phyloP scores from a whole-genome alignment of 2,113 vertebrate species.

The Lepus europaeus region DNA sequence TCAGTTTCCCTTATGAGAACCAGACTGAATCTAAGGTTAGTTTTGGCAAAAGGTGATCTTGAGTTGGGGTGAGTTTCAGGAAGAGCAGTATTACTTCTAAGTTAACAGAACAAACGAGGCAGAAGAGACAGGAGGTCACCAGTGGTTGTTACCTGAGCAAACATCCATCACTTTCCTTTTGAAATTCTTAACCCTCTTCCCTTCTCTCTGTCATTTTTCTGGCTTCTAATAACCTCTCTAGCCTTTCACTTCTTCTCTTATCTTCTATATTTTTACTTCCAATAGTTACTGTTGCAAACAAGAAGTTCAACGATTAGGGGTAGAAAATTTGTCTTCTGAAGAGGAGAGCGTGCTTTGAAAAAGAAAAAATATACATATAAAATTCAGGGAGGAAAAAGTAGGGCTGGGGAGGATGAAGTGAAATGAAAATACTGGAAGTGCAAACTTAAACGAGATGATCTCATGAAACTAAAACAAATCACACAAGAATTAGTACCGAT shows the following conservation, averaged over 20 bases:
- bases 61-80: neutral
- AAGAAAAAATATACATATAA: neutral
- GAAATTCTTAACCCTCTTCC: neutral
- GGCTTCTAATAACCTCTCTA: neutral
- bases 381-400: neutral
- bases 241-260: neutral
- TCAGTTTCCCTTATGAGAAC: neutral
- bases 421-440: neutral
- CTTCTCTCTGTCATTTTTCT: neutral
- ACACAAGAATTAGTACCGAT: neutral
- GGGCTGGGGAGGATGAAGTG: neutral
- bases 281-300: neutral
- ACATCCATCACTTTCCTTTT: neutral
- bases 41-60: neutral
- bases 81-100: neutral
- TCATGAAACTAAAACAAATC: neutral
- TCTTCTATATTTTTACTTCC: neutral
- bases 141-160: neutral
- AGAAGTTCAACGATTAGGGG: neutral
- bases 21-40: neutral
- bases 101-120: neutral
- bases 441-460: neutral
- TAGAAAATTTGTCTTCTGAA: neutral
- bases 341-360: neutral
- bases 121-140: neutral